phyloP scores from a whole-genome alignment of 2,113 vertebrate genomes.

The Glaucidium brasilianum region DNA sequence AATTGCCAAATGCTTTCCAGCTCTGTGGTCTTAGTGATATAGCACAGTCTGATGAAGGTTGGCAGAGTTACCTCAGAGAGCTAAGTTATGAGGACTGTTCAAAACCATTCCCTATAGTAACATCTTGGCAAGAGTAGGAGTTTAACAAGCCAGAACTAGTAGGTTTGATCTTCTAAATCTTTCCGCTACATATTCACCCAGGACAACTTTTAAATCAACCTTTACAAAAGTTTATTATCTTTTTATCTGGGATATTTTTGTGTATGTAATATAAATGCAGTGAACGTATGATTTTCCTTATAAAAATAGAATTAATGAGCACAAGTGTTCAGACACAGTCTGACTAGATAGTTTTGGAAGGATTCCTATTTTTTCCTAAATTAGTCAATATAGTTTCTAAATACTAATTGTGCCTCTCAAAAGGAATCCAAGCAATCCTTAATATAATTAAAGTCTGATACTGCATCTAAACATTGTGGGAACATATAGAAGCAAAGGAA shows the following conservation, averaged over 20 bases:
- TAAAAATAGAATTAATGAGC: background rate
- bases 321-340: background rate
- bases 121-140: background rate
- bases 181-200: background rate
- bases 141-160: background rate
- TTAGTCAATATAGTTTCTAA: background rate
- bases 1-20: background rate
- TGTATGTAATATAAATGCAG: background rate
- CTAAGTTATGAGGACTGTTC: background rate
- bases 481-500: background rate
- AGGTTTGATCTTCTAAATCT: background rate
- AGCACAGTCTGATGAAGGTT: background rate
- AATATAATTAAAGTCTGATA: background rate
- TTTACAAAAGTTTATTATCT: background rate
- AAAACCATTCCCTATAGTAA: background rate
- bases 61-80: background rate
- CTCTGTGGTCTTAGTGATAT: background rate
- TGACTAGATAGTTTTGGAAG: background rate
- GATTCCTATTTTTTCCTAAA: background rate
- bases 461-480: background rate
- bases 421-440: background rate
- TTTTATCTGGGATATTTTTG: background rate
- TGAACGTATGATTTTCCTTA: background rate
- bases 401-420: background rate
- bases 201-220: background rate